These are phyloP conservation scores for Phrynocephalus versicolor DNA, from an alignment of 2,113 vertebrate species.

Conservation along the genomic window DNA sequence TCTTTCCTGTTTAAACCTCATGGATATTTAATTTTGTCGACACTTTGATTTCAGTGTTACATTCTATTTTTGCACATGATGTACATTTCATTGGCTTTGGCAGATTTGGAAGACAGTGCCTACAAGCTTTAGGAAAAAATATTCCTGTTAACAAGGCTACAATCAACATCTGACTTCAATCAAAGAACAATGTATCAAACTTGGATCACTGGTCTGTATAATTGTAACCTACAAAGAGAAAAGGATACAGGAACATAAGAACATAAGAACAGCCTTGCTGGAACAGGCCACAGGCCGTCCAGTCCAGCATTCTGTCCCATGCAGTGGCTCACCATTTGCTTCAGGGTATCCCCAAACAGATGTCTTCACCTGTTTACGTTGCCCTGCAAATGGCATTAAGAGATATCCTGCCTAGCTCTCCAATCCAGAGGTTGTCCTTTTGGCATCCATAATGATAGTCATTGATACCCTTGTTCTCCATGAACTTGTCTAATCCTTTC, in stretches of 20 bases:
- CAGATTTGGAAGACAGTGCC: neutral
- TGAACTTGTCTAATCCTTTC: too few relatives aligned
- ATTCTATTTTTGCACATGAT: neutral
- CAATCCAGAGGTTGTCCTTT: too few relatives aligned
- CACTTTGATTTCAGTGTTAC: constrained; percentile 9
- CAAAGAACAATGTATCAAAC: neutral
- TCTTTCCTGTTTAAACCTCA: neutral
- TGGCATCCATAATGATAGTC: too few relatives aligned
- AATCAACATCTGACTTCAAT: accelerated
- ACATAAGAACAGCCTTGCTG: too few relatives aligned
- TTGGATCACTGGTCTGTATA: neutral
- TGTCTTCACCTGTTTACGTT: too few relatives aligned
- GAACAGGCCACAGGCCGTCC: too few relatives aligned
- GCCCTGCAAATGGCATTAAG: too few relatives aligned
- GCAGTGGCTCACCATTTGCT: too few relatives aligned
- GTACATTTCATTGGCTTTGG: neutral
- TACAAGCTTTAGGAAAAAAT: neutral
- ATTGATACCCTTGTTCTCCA: too few relatives aligned
- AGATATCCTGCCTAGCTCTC: too few relatives aligned
- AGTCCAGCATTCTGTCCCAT: too few relatives aligned
- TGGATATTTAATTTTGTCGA: neutral
- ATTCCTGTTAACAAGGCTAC: accelerated
- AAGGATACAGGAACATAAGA: neutral
- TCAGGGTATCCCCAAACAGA: too few relatives aligned
- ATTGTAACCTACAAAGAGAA: neutral